Base-by-base conservation (phyloP, 2,797 vertebrate genomes). In the Poeciliopsis turneri region DNA sequence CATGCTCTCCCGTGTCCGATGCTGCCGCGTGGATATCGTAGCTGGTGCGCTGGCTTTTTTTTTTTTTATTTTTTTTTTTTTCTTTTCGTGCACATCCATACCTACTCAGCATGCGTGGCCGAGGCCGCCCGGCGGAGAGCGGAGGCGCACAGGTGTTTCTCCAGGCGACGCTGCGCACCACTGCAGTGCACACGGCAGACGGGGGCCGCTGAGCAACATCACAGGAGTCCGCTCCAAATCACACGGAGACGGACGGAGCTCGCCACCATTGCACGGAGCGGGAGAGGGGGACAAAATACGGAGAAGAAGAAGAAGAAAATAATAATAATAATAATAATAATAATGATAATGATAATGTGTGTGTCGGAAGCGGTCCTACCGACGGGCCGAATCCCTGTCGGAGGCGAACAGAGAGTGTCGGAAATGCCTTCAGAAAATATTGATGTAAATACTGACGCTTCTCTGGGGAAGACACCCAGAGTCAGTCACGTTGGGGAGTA, bases 91-190 rank as follows among this genome's bases (percentile, higher is more conserved):
- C 45, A 49, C 45, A 49, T 90, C 81, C 89, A 80, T 93, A 93
- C 93, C 92, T 92, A 83, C 83, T 92, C 83, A 84, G 84, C 88
- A 82, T 78, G 76, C 79, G 80, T 82, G 80, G 23, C 71, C 78
- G 87, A 79, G 83, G 83, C 83, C 81, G 76, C 18, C 82, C 81
- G 75, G 28, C 33, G 84, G 83, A 80, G 83, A 80, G 45, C 77
- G 71, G 84, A 84, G 92, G 88, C 91, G 86, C 91, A 92, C 93
- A 93, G 93, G 92, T 94, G 93, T 93, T 88, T 84, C 88, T 92
- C 88, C 90, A 59, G 90, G 91, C 90, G 82, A 83, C 82, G 90
- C 91, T 93, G 90, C 90, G 86, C 91, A 92, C 89, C 91, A 93
- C 94, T 91, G 94, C 92, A 93, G 90, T 93, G 88, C 90, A 90